Conservation (phyloP, 2,113 vertebrate genomes). For the Emberiza fucata region DNA sequence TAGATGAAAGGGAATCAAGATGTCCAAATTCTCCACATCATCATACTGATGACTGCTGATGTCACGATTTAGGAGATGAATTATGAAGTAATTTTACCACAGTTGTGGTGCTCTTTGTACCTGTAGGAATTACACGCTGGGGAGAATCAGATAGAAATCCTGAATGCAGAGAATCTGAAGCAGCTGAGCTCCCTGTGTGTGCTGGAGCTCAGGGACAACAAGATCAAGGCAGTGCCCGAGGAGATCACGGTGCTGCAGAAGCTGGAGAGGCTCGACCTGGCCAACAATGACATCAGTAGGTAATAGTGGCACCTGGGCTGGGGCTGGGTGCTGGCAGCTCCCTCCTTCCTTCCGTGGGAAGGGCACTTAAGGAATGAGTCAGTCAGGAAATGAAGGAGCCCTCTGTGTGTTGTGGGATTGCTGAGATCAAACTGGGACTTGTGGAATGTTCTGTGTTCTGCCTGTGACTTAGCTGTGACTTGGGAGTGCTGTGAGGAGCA, state of each 20-base stretch:
- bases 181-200: conserved; percentile 81
- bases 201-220: conserved; percentile 93
- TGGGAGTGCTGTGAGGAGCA: not conserved
- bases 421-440: not conserved
- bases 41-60: not conserved
- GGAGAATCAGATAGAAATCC: conserved; percentile 88
- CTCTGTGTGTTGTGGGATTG: not conserved
- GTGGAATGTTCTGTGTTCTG: not conserved
- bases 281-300: conserved; percentile 93
- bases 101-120: not conserved
- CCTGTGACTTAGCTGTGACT: not conserved
- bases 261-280: conserved; percentile 88
- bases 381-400: not conserved
- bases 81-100: not conserved
- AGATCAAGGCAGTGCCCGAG: conserved; percentile 85
- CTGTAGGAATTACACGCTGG: conserved; percentile 87
- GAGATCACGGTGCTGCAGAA: conserved; percentile 81
- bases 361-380: not conserved
- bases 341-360: not conserved
- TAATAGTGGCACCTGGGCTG: conserved; percentile 54
- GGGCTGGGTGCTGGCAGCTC: not conserved
- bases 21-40: not conserved
- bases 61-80: not conserved
- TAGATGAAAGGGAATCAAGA: not conserved
- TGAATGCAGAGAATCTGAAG: conserved; percentile 80